Evolutionary conservation across 2,113 vertebrate species (phyloP), one percentile per base, ranked within the genome.

Genomic region (Eptesicus fuscus): DNA sequence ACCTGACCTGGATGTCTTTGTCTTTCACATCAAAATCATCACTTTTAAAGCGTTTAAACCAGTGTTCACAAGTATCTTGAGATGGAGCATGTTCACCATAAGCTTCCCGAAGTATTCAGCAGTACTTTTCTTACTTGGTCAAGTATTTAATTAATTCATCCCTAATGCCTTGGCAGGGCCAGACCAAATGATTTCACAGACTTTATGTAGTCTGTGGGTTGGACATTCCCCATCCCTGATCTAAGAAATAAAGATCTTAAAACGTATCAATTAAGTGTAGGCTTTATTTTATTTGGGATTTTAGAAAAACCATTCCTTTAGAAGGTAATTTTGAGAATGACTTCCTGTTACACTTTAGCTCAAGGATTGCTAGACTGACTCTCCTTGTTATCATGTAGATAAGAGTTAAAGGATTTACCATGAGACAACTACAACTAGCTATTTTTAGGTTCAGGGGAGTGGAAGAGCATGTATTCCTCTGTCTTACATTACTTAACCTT

Each of bases 211-310:
- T 59, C 56, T 59, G 22, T 25, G 56, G 22, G 56, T 23, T 23
- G 23, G 56, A 59, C 56, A 23, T 59, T 59, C 56, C 56, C 56
- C 23, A 59, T 25, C 56, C 23, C 56, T 59, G 56, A 37, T 13
- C 67, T 49, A 93, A 86, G 63, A 91, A 78, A 93, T 22, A 82
- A 44, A 91, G 40, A 53, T 20, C 20, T 83, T 88, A 92, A 93
- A 65, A 44, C 51, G 35, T n/a, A 53, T n/a, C 61, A 67, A 61
- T 67, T 74, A 71, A 77, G 16, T 83, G 59, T 7, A 92, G 30
- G 23, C 14, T 93, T 92, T 56, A 76, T 32, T 95, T 95, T 70
- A 87, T 65, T 76, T 83, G 37, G n/a, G 65, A 56, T 74, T 76
- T 92, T 44, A 94, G 32, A 83, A 42, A 83, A 78, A 87, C 44